Conservation (phyloP, 2,888 invertebrate species). For the Acanthosoma haemorrhoidale region DNA sequence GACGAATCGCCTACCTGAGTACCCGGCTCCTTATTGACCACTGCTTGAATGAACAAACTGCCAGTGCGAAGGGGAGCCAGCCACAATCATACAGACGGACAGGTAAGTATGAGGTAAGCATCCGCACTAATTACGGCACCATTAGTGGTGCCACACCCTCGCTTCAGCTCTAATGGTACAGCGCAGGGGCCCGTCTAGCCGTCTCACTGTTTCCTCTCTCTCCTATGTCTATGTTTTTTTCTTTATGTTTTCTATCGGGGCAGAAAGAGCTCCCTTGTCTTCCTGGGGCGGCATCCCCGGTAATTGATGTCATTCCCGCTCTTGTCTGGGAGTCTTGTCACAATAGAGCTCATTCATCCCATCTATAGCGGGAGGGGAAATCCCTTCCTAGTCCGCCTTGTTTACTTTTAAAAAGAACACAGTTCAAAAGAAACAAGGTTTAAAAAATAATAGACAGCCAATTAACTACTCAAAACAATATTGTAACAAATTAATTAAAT, state of each 20-base stretch:
- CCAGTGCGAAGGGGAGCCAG: not conserved
- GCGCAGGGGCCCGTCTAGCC: too few species aligned
- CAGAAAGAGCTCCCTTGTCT: not conserved
- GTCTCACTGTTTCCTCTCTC: not conserved
- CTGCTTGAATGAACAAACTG: not conserved
- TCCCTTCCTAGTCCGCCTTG: not conserved
- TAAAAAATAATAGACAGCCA: too few species aligned
- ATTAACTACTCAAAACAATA: too few species aligned
- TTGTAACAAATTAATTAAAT: too few species aligned
- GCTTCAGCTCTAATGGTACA: too few species aligned
- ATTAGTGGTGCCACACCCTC: too few species aligned
- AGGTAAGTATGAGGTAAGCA: slow-evolving; percentile 1
- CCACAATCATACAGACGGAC: too few species aligned
- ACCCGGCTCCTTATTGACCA: not conserved
- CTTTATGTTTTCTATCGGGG: not conserved
- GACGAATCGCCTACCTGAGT: not conserved
- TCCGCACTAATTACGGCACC: not conserved
- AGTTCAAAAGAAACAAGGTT: too few species aligned
- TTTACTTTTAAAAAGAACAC: too few species aligned
- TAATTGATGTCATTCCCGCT: slow-evolving; percentile 10
- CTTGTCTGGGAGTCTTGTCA: not conserved
- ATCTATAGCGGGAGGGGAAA: too few species aligned
- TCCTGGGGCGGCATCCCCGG: not conserved
- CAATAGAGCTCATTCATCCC: slow-evolving; percentile 13
- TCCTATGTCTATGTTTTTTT: not conserved